Conservation (phyloP, 1,140 invertebrate species). For the Scaptodrosophila lebanonensis region DNA sequence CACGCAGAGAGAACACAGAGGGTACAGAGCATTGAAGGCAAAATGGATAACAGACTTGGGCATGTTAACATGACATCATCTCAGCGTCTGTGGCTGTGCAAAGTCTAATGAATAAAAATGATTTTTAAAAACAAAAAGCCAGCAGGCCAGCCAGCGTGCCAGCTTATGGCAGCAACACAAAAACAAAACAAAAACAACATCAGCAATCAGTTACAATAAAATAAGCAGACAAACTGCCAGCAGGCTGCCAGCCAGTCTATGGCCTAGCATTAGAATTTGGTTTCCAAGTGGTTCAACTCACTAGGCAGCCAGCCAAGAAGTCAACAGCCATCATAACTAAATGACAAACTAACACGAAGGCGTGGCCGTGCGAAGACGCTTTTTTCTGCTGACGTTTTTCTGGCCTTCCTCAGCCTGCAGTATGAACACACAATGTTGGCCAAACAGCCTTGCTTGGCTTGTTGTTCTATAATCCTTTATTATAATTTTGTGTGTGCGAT, state of each 20-base stretch:
- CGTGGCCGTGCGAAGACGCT: constrained; percentile 3
- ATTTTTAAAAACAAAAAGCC: constrained; percentile 43
- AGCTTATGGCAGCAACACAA: neutral
- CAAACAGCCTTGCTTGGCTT: constrained; percentile 22
- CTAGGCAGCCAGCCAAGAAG: constrained; percentile 42
- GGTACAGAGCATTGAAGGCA: constrained; percentile 4
- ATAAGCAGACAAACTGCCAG: constrained; percentile 29
- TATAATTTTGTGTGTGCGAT: constrained; percentile 65
- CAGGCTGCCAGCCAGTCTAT: constrained; percentile 71
- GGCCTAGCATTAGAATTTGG: constrained; percentile 10
- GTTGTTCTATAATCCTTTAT: constrained; percentile 55
- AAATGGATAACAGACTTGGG: constrained; percentile 5
- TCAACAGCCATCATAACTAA: constrained; percentile 17
- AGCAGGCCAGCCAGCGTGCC: neutral
- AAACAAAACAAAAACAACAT: neutral
- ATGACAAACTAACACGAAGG: constrained; percentile 28
- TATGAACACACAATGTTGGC: constrained; percentile 17
- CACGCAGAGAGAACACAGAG: neutral
- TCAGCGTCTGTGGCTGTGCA: constrained; percentile 22
- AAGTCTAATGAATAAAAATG: constrained; percentile 63
- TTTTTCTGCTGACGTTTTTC: neutral
- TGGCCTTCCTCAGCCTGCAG: constrained; percentile 22
- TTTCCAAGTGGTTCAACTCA: constrained; percentile 13
- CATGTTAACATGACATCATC: constrained; percentile 61
- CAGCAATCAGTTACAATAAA: constrained; percentile 28